Conservation (phyloP, 2,113 vertebrate species). For the Promerops cafer region DNA sequence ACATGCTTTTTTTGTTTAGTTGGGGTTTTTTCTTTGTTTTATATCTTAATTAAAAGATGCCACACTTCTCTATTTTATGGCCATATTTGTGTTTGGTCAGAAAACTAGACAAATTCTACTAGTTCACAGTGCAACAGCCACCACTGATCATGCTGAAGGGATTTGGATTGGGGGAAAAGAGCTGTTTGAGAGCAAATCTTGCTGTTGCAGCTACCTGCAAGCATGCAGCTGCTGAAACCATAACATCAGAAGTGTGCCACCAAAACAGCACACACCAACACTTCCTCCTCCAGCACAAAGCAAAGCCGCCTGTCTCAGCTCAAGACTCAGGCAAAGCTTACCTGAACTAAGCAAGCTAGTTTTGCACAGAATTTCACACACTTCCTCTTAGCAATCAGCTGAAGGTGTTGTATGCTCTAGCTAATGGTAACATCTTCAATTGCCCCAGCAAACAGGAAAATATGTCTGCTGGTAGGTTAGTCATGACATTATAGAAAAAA, state of each 20-base stretch:
- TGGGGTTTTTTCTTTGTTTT: background rate
- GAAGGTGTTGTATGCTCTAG: background rate
- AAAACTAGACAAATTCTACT: background rate
- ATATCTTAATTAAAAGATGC: background rate
- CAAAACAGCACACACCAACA: background rate
- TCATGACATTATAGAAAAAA: background rate
- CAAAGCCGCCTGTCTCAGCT: background rate
- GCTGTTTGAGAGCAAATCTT: background rate
- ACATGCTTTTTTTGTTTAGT: background rate
- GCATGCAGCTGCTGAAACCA: background rate
- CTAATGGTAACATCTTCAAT: background rate
- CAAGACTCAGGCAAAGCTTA: background rate
- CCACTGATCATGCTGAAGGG: background rate
- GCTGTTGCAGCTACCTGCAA: background rate
- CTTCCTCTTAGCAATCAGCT: background rate
- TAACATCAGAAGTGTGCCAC: background rate
- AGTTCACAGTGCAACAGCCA: background rate
- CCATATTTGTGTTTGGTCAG: background rate
- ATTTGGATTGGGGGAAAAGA: background rate
- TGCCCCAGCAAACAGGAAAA: background rate
- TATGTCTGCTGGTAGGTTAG: background rate
- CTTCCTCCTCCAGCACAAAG: background rate
- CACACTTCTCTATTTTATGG: background rate
- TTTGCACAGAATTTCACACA: background rate
- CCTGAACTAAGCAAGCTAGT: background rate